Percentiles rank a stretch among this genome's conserved stretches.
Evolutionary conservation across 1,140 invertebrate genomes (phyloP).

Genomic region (Reticulitermes speratus): DNA sequence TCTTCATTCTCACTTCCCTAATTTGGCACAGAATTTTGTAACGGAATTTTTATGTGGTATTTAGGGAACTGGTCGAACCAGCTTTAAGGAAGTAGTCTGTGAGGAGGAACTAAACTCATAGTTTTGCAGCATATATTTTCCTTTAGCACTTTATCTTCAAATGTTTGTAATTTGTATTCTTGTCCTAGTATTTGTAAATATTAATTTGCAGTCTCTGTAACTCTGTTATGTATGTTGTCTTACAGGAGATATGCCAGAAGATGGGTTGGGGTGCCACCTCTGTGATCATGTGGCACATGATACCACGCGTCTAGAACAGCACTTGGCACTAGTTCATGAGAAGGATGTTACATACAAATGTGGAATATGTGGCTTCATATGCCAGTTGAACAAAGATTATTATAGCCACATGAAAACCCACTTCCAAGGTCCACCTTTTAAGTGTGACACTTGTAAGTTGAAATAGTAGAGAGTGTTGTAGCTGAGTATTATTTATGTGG

Average conservation of each 20-base stretch:
- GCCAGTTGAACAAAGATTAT: slow-evolving; percentile 63
- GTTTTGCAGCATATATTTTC: no score
- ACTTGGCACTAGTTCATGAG: slow-evolving; percentile 54
- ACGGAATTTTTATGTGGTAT: no score
- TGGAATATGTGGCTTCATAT: slow-evolving; percentile 62
- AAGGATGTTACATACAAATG: slow-evolving; percentile 62
- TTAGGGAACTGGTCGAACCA: no score
- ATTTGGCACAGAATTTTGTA: no score
- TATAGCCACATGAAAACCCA: slow-evolving; percentile 64
- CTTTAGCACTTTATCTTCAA: no score
- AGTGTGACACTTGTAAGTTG: slow-evolving; percentile 63
- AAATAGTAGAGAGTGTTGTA: not conserved
- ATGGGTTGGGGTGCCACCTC: slow-evolving; percentile 48
- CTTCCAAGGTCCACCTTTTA: slow-evolving; percentile 62
- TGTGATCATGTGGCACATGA: slow-evolving; percentile 53
- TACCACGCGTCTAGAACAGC: slow-evolving; percentile 51
- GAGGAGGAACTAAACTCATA: no score
- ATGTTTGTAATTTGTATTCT: no score
- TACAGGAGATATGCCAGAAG: not conserved
- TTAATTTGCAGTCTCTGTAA: no score
- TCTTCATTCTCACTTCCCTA: no score
- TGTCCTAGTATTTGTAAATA: no score
- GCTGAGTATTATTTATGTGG: not conserved
- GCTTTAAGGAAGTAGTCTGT: no score
- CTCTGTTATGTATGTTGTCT: not conserved